phyloP scores from a whole-genome alignment of 2,113 vertebrate species.

The Colossoma macropomum region DNA sequence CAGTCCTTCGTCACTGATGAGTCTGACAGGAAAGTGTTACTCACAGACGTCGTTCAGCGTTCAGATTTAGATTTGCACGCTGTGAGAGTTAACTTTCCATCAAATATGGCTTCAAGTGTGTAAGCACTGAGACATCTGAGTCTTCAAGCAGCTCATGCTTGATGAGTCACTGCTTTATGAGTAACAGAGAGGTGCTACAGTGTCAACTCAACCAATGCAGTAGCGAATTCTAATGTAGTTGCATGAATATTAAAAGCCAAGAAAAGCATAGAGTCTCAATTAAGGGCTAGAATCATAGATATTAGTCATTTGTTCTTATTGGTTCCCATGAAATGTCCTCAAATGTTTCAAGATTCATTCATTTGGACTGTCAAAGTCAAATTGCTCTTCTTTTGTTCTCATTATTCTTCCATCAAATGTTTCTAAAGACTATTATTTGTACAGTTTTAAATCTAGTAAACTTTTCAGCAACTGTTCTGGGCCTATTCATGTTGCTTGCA shows the following conservation, averaged over 20 bases:
- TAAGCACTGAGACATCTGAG: not conserved
- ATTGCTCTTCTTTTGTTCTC: not conserved
- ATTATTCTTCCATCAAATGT: not conserved
- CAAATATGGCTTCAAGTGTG: not conserved
- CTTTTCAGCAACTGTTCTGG: not conserved
- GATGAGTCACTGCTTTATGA: conserved; percentile 66
- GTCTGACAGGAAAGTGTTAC: not conserved
- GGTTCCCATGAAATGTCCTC: not conserved
- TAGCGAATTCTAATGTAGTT: conserved; percentile 44
- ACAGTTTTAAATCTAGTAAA: not conserved
- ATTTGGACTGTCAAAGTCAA: not conserved
- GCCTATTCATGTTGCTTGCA: too few relatives aligned
- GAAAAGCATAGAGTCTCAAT: not conserved
- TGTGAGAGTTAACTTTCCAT: not conserved
- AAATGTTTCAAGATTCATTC: not conserved
- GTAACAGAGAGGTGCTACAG: conserved; percentile 49
- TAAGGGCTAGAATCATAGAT: not conserved
- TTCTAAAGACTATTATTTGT: not conserved
- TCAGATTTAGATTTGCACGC: not conserved
- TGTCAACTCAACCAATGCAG: not conserved
- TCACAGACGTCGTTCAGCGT: not conserved
- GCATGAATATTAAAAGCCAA: conserved; percentile 33
- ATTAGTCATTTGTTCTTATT: not conserved
- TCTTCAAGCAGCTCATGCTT: conserved; percentile 37
- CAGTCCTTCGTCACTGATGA: not conserved